These are phyloP conservation scores for Clistopyga incitator DNA, from an alignment of 2,888 invertebrate species.

Conservation along the genomic window DNA sequence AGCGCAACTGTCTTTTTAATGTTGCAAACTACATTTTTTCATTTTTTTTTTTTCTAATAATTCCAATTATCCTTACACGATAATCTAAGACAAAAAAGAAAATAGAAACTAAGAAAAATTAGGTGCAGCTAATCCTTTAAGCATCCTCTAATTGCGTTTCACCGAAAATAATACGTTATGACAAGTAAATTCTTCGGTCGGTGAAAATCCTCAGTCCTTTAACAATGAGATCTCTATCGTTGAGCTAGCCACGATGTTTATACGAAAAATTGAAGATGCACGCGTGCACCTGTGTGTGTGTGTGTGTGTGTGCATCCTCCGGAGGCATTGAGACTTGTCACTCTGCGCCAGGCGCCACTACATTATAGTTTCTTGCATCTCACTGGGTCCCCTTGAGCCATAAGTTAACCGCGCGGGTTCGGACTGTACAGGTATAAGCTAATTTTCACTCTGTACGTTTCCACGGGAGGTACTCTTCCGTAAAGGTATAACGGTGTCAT, in stretches of 20 bases:
- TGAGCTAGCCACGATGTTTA: neutral
- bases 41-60: no score
- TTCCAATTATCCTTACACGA: no score
- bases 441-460: conserved; percentile 74
- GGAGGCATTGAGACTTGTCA: neutral
- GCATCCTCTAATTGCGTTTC: neutral
- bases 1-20: no score
- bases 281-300: neutral
- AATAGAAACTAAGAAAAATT: no score
- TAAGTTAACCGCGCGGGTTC: conserved; percentile 9
- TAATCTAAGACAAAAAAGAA: no score
- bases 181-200: neutral
- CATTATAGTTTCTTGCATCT: conserved; percentile 36
- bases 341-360: conserved; percentile 13
- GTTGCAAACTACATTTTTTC: no score
- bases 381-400: conserved; percentile 18
- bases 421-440: conserved; percentile 56
- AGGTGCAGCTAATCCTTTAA: no score
- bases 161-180: neutral
- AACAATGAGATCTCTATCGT: no score
- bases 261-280: neutral
- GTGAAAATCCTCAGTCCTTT: neutral
- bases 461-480: conserved; percentile 73
- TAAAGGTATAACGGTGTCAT: conserved; percentile 77
- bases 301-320: neutral